Evolutionary conservation across 2,888 invertebrate species (phyloP).

Genomic region (Endotricha flammealis): DNA sequence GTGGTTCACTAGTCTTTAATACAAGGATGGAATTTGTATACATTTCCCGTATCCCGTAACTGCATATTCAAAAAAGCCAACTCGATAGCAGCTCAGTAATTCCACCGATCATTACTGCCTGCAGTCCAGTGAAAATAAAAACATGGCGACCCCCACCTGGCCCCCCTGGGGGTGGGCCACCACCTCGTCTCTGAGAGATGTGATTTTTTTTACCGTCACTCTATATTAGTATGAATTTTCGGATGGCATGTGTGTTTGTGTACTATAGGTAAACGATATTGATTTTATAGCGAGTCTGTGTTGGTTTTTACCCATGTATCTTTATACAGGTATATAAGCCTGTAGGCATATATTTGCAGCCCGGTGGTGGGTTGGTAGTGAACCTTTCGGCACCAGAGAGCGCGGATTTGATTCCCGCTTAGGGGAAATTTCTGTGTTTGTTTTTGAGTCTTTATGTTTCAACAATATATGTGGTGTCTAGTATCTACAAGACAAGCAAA

Average conservation of each 20-base stretch:
- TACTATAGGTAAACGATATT: constrained; percentile 13
- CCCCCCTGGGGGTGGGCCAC: constrained; percentile 26
- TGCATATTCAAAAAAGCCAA: background rate
- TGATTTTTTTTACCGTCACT: constrained; percentile 71
- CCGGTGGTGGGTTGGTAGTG: no score
- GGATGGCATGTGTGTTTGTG: constrained; percentile 21
- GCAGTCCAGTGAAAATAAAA: constrained; percentile 78
- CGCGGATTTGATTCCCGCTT: no score
- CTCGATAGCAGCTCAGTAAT: constrained; percentile 55
- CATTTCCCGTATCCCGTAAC: no score
- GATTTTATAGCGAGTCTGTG: constrained; percentile 10
- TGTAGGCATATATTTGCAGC: no score
- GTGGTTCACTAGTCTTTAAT: no score
- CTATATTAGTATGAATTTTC: constrained; percentile 50
- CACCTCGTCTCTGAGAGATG: constrained; percentile 53
- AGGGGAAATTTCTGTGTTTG: no score
- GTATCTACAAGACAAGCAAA: no score
- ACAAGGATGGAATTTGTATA: no score
- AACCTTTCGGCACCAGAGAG: no score
- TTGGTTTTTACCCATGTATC: background rate
- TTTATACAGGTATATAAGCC: no score
- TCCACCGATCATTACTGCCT: constrained; percentile 77
- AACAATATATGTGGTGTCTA: no score
- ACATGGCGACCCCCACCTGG: constrained; percentile 63
- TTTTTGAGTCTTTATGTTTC: no score